phyloP scores from a whole-genome alignment of 30 jellyfish, hydroid and myxozoan species.

The Nemopilema nomurai region DNA sequence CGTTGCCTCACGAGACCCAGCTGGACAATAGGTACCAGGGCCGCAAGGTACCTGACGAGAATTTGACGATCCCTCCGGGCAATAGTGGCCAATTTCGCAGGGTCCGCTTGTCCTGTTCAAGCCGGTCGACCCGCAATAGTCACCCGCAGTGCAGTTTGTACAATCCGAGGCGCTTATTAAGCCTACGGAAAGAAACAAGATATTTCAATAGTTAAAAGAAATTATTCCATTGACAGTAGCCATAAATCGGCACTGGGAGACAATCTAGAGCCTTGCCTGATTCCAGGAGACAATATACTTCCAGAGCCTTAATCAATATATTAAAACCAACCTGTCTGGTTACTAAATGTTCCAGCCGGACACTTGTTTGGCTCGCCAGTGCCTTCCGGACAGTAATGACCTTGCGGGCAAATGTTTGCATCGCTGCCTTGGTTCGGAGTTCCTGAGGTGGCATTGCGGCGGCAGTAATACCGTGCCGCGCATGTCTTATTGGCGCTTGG shows the following conservation, averaged over 20 bases:
- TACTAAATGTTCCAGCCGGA: conserved; percentile 89
- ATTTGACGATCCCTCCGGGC: conserved; percentile 90
- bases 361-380: conserved; percentile 96
- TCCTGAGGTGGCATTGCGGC: conserved; percentile 88
- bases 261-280: no score
- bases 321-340: conserved; percentile 71
- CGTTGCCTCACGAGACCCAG: conserved; percentile 74
- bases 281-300: no score
- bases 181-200: conserved; percentile 43
- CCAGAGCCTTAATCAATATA: no score
- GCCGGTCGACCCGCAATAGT: conserved; percentile 86
- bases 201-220: background rate
- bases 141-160: conserved; percentile 88
- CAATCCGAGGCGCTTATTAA: conserved; percentile 65
- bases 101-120: conserved; percentile 79
- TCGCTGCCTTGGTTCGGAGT: conserved; percentile 91
- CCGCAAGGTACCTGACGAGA: conserved; percentile 81
- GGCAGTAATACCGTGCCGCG: conserved; percentile 84
- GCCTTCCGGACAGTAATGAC: conserved; percentile 88
- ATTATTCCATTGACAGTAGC: no score
- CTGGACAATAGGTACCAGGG: conserved; percentile 82
- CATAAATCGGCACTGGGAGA: no score
- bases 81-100: conserved; percentile 85
- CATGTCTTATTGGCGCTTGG: conserved; percentile 78
- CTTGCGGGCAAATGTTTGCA: conserved; percentile 95